Base-by-base conservation (phyloP, 2,797 vertebrate species). In the Vultur gryphus region DNA sequence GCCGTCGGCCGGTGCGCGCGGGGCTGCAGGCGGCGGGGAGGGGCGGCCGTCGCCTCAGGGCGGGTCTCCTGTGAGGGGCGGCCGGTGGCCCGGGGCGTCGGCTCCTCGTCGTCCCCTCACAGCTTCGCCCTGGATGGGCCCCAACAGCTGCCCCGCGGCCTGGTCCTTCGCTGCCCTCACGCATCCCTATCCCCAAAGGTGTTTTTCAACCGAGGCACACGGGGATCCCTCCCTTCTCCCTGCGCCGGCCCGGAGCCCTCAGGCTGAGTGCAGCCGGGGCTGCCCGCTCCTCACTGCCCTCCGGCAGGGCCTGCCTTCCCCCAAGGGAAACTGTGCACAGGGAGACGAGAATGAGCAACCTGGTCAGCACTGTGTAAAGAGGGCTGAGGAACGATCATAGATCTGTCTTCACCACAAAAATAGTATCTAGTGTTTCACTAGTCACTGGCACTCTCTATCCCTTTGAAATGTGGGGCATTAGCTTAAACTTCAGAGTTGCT, bases 131-230 rank as follows among this genome's bases (percentile, higher is more conserved):
- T 4, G 1, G 2, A 0, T 11, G 15, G 6, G 4, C 9, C 1
- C 3, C 20, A 0, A 0, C 17, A 0, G 2, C 4, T 4, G 2
- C 1, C 11, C 3, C 7, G 13, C 4, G 0, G 2, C 0, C 8
- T 5, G 9, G 7, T 0, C 1, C 7, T 31, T 48, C 2, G 4
- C 14, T 15, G 13, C n/a, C 16, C 6, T 64, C 54, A 1, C 7
- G 9, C 26, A 5, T 20, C 20, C 6, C 9, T 3, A 0, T 14
- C 26, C 39, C 7, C 20, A 4, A 10, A 43, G 43, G 55, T 35
- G 23, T 5, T n/a, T 48, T 9, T 73, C 23, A 35, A 1, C 20
- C 10, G 65, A 24, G 52, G 61, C 20, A 7, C 8, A 4, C 5
- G 23, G 37, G n/a, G 9, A 41, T 10, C 16, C 33, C 7, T 10